Conservation (phyloP, 2,113 vertebrate species). For the Eptatretus burgeri region DNA sequence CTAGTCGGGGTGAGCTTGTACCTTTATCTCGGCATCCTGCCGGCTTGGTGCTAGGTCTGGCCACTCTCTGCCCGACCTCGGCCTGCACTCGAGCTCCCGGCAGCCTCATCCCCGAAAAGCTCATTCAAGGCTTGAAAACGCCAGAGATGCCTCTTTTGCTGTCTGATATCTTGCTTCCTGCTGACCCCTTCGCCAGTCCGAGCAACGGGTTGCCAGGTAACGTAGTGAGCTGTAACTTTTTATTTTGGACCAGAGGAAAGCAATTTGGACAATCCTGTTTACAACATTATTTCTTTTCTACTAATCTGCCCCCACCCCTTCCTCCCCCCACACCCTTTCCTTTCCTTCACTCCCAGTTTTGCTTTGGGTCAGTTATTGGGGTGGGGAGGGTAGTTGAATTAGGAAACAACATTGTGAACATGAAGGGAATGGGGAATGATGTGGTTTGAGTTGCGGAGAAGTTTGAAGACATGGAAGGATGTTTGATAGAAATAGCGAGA, state of each 20-base stretch:
- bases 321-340: background rate
- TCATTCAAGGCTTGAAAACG: constrained; percentile 67
- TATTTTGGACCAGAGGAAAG: constrained; percentile 2
- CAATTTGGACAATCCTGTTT: constrained; percentile 6
- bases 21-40: too few species aligned
- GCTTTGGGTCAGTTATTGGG: background rate
- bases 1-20: too few species aligned
- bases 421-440: too few species aligned
- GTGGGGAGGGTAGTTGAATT: constrained; percentile 3
- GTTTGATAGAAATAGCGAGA: too few species aligned
- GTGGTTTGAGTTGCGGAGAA: too few species aligned
- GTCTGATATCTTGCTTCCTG: constrained; percentile 42
- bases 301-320: background rate
- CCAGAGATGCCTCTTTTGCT: constrained; percentile 50
- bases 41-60: too few species aligned
- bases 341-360: too few species aligned
- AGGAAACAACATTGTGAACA: background rate
- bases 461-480: too few species aligned
- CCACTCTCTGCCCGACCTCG: too few species aligned
- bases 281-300: background rate
- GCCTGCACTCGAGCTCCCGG: background rate
- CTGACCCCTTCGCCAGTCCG: constrained; percentile 45
- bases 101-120: constrained; percentile 26
- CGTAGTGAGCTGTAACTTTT: constrained; percentile 11
- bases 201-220: constrained; percentile 19